These are phyloP conservation scores for Xenopus laevis DNA, from an alignment of 2,113 vertebrate species.

Conservation along the genomic window DNA sequence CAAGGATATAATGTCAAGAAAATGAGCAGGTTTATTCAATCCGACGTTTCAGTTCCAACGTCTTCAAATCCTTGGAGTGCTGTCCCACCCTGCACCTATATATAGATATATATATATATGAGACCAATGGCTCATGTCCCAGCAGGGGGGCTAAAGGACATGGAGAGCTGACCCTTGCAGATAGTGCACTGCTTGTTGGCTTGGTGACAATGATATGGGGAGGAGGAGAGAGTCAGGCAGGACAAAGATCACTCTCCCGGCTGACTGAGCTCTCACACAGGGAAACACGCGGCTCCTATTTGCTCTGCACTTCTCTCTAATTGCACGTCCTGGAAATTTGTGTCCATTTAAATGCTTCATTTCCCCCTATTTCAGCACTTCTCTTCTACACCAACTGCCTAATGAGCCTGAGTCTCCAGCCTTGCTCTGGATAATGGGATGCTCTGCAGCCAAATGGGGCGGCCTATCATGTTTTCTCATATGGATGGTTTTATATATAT, in stretches of 20 bases:
- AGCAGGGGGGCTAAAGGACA: no score
- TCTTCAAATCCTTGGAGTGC: no score
- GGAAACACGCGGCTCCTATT: slow-evolving; percentile 35
- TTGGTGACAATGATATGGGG: slow-evolving; percentile 59
- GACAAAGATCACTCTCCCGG: slow-evolving; percentile 68
- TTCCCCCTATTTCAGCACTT: slow-evolving; percentile 68
- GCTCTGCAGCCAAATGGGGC: no score
- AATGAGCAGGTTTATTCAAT: no score
- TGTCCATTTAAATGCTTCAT: slow-evolving; percentile 70
- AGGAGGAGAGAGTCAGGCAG: slow-evolving; percentile 51
- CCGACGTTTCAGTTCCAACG: no score
- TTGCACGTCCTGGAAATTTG: slow-evolving; percentile 56
- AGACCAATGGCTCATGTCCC: no score
- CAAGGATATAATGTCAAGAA: no score
- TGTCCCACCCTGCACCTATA: no score
- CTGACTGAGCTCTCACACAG: slow-evolving; percentile 36
- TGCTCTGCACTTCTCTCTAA: slow-evolving; percentile 54
- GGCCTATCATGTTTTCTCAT: no score
- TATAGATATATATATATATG: no score
- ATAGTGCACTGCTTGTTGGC: slow-evolving; percentile 78
- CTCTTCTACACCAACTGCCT: slow-evolving; percentile 38
- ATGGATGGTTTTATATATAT: no score
- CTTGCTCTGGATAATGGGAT: no score
- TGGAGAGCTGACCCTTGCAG: slow-evolving; percentile 72
- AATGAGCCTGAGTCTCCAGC: neutral